These are phyloP conservation scores for Rhynchotus rufescens DNA, from an alignment of 2,797 vertebrate genomes.

Conservation along the genomic window DNA sequence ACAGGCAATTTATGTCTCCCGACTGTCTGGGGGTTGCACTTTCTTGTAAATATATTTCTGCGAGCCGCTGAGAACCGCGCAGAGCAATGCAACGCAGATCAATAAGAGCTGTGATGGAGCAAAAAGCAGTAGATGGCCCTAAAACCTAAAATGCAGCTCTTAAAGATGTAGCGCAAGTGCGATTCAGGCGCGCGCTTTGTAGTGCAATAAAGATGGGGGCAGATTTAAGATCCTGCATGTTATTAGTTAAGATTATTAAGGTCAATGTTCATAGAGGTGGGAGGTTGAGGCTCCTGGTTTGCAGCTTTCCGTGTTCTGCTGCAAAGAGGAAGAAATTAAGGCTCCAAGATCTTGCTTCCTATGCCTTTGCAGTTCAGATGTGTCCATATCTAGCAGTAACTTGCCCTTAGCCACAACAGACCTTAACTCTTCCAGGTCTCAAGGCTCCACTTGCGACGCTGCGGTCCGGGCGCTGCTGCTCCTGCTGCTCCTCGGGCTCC, in stretches of 20 bases:
- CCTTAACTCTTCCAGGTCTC: not conserved
- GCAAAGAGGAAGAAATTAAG: not conserved
- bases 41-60: not conserved
- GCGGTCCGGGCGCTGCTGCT: too few relatives aligned
- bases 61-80: not conserved
- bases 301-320: not conserved
- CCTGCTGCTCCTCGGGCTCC: not conserved
- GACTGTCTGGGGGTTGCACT: not conserved
- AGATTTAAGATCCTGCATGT: not conserved
- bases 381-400: fast-evolving
- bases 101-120: not conserved
- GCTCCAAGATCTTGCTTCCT: not conserved
- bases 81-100: not conserved
- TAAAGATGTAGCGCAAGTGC: not conserved
- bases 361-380: not conserved
- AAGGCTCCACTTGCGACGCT: not conserved
- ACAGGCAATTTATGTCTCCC: not conserved
- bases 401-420: not conserved
- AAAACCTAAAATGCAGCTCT: not conserved
- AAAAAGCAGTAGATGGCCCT: not conserved
- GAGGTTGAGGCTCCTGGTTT: not conserved
- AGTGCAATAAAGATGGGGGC: not conserved
- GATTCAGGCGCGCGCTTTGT: not conserved
- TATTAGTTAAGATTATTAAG: not conserved
- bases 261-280: not conserved